These are phyloP conservation scores for Camarhynchus parvulus DNA, from an alignment of 2,113 vertebrate genomes.

Conservation along the genomic window DNA sequence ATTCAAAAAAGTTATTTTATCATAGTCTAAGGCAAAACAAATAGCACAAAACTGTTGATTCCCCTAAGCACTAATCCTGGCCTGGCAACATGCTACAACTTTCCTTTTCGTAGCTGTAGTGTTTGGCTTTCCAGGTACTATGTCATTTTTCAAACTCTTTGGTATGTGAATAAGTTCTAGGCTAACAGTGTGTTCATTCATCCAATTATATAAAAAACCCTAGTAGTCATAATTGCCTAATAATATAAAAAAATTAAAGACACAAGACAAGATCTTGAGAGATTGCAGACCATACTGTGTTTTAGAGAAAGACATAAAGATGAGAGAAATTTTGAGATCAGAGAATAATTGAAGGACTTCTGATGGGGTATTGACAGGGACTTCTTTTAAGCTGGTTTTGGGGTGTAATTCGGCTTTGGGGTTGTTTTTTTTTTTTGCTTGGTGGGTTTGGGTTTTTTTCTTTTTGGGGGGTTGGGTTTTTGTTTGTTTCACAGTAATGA, in stretches of 20 bases:
- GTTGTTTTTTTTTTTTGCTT: no score
- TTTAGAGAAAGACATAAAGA: not conserved
- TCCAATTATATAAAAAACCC: not conserved
- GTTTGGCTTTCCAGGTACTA: not conserved
- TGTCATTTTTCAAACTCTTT: not conserved
- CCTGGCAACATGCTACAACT: not conserved
- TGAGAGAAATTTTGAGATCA: not conserved
- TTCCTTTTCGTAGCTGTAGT: not conserved
- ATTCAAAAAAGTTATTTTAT: not conserved
- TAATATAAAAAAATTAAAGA: not conserved
- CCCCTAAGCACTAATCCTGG: not conserved
- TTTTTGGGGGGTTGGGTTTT: not conserved
- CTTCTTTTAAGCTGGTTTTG: not conserved
- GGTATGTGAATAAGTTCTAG: accelerated
- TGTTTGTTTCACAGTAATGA: not conserved
- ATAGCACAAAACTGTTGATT: not conserved
- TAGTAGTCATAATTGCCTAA: not conserved
- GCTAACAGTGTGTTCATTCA: not conserved
- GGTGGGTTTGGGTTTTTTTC: not conserved
- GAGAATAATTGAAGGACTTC: not conserved
- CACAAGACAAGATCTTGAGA: not conserved
- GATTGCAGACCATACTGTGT: not conserved
- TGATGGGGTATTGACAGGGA: not conserved
- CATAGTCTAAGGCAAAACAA: not conserved
- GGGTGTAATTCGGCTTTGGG: not conserved